Conservation (phyloP, 2,113 vertebrate species). For the Solea solea region DNA sequence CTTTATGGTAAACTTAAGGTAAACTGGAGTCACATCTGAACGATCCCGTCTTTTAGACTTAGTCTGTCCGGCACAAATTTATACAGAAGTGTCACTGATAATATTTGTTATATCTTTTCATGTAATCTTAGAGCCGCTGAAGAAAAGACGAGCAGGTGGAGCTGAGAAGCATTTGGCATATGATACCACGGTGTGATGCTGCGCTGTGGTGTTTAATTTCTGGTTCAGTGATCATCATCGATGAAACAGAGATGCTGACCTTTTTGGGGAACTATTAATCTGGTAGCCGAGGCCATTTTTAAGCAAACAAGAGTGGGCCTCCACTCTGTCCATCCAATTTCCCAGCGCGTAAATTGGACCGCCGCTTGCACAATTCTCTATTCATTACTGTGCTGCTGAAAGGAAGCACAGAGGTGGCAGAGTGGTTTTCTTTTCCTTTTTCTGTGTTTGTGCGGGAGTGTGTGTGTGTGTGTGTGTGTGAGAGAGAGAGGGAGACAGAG, state of each 20-base stretch:
- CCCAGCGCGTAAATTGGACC: conserved; percentile 90
- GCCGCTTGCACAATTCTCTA: conserved; percentile 93
- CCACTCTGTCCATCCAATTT: conserved; percentile 90
- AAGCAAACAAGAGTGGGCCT: conserved; percentile 90
- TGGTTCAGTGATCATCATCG: conserved; percentile 79
- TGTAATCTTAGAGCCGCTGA: neutral
- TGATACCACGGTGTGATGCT: conserved; percentile 55
- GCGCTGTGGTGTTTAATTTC: conserved; percentile 78
- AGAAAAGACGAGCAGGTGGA: neutral
- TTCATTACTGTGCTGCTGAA: conserved; percentile 93
- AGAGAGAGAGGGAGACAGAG: conserved; percentile 14
- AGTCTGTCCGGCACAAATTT: neutral
- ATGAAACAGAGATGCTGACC: conserved; percentile 87
- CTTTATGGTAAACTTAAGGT: conserved; percentile 13
- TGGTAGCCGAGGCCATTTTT: conserved; percentile 87
- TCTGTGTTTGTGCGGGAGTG: conserved; percentile 64
- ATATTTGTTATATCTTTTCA: neutral
- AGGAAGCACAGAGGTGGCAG: conserved; percentile 91
- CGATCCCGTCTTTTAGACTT: neutral
- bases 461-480: conserved; percentile 32
- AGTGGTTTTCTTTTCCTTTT: conserved; percentile 80
- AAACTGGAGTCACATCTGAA: conserved; percentile 5
- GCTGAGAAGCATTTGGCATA: conserved; percentile 39
- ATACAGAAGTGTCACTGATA: neutral
- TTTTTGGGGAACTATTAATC: conserved; percentile 90